Evolutionary conservation across 2,888 invertebrate genomes (phyloP).

Genomic region (Limnephilus marmoratus): DNA sequence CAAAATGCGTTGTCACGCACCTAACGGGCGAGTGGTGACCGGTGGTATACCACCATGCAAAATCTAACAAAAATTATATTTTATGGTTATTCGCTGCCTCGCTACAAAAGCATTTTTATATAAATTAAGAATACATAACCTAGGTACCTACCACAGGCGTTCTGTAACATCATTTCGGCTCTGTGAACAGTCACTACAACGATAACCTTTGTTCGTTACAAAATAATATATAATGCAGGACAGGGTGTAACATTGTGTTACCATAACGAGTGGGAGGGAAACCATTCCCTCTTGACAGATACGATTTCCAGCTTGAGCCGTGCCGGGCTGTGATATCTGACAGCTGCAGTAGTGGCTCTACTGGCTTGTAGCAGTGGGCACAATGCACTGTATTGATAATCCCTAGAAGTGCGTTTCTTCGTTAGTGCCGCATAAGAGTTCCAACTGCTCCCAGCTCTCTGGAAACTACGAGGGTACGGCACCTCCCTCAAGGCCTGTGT

Average conservation of each 20-base stretch:
- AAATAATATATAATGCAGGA: not conserved
- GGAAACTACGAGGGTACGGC: too few species aligned
- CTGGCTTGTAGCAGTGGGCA: not conserved
- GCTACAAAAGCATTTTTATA: too few species aligned
- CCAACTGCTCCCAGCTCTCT: too few species aligned
- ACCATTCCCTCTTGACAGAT: not conserved
- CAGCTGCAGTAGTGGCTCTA: not conserved
- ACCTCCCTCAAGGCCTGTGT: too few species aligned
- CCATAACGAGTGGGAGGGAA: not conserved
- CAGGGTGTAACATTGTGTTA: not conserved
- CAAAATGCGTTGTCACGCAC: too few species aligned
- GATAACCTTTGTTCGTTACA: not conserved
- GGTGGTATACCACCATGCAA: too few species aligned
- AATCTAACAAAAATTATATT: too few species aligned
- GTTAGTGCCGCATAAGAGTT: too few species aligned
- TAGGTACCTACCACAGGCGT: not conserved
- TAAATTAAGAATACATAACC: not conserved
- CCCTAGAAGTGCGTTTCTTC: not conserved
- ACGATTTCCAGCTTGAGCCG: not conserved
- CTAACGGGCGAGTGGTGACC: too few species aligned
- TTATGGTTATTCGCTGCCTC: too few species aligned
- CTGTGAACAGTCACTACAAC: not conserved
- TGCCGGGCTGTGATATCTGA: constrained; percentile 3
- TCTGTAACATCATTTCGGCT: not conserved
- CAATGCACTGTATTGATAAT: not conserved